Conservation (phyloP, 2,888 invertebrate species). For the Dioctria rufipes region DNA sequence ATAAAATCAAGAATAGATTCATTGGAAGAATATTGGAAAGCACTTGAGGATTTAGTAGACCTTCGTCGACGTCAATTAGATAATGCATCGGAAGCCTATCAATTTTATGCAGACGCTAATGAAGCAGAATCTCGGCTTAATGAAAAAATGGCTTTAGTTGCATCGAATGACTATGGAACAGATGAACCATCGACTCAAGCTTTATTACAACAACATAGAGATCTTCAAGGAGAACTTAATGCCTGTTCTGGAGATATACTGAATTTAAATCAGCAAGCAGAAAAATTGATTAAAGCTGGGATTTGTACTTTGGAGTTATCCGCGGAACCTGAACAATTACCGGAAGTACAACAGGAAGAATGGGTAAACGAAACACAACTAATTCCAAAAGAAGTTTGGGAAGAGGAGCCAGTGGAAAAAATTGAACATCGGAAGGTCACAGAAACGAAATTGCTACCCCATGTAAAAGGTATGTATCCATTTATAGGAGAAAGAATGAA, state of each 20-base stretch:
- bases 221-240: slow-evolving; percentile 89
- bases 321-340: slow-evolving; percentile 76
- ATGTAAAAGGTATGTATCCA: slow-evolving; percentile 89
- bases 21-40: slow-evolving; percentile 88
- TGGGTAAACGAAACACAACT: slow-evolving; percentile 85
- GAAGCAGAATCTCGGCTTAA: slow-evolving; percentile 98
- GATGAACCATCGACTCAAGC: slow-evolving; percentile 95
- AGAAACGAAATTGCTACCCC: slow-evolving; percentile 89
- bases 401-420: slow-evolving; percentile 90
- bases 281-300: slow-evolving; percentile 81
- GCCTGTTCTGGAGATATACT: slow-evolving; percentile 91
- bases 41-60: slow-evolving; percentile 87
- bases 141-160: slow-evolving; percentile 93
- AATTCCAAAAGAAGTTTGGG: slow-evolving; percentile 93
- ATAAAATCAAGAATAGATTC: slow-evolving; percentile 86
- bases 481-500: slow-evolving; percentile 94
- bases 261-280: slow-evolving; percentile 85
- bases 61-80: slow-evolving; percentile 82
- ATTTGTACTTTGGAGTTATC: slow-evolving; percentile 76
- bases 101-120: slow-evolving; percentile 98
- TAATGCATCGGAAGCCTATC: slow-evolving; percentile 93
- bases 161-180: slow-evolving; percentile 90
- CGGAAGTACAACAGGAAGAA: slow-evolving; percentile 79
- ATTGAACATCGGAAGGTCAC: slow-evolving; percentile 89
- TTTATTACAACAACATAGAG: slow-evolving; percentile 87